Conservation (phyloP, 2,797 vertebrate species). For the Lagorchestes hirsutus region DNA sequence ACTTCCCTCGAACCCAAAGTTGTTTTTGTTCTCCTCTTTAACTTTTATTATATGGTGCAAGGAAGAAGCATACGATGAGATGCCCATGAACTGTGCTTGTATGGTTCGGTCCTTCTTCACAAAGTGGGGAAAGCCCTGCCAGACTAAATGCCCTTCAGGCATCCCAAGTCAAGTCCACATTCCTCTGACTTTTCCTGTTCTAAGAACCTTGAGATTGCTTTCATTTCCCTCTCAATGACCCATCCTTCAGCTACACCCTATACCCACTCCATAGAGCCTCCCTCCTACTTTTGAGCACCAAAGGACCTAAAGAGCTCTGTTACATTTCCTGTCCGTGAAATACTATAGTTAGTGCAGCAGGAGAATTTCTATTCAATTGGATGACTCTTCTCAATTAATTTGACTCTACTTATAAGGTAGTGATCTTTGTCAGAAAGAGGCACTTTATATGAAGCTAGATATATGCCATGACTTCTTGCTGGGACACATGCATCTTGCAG, state of each 20-base stretch:
- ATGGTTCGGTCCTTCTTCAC: conserved; percentile 7
- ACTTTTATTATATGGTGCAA: conserved; percentile 79
- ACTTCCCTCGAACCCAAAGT: conserved; percentile 83
- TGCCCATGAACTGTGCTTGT: conserved; percentile 62
- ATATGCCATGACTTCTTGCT: not conserved
- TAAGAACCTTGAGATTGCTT: not conserved
- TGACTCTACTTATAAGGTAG: not conserved
- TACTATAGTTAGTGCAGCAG: not conserved
- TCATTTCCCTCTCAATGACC: not conserved
- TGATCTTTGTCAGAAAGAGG: not conserved
- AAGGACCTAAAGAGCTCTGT: conserved; percentile 15
- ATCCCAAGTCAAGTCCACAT: conserved; percentile 45
- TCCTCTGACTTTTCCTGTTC: not conserved
- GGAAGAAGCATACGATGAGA: conserved; percentile 76
- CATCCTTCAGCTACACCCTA: not conserved
- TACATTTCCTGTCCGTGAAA: not conserved
- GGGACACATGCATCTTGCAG: not conserved
- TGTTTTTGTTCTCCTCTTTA: conserved; percentile 86
- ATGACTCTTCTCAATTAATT: not conserved
- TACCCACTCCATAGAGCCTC: not conserved
- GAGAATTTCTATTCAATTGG: not conserved
- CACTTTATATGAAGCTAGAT: not conserved
- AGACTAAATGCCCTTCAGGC: conserved; percentile 47
- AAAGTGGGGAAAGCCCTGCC: conserved; percentile 22
- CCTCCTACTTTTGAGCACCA: conserved; percentile 13